Conservation (phyloP, 2,113 vertebrate species). For the Cheirogaleus medius region DNA sequence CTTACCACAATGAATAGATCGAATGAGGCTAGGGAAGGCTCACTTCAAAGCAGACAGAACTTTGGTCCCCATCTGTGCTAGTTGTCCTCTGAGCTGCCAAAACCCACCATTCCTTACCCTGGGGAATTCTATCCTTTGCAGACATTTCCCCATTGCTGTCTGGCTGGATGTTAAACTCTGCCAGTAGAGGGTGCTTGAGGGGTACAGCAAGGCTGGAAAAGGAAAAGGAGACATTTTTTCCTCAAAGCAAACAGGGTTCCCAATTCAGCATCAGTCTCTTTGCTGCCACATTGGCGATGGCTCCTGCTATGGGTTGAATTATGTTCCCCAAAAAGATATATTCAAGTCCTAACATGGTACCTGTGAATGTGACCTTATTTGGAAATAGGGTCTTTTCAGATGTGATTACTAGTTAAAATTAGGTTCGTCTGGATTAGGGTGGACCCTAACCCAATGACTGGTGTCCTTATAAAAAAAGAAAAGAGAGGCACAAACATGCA, state of each 20-base stretch:
- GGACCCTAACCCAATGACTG: neutral
- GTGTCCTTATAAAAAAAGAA: neutral
- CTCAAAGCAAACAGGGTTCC: neutral
- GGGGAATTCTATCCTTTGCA: neutral
- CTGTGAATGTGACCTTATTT: neutral
- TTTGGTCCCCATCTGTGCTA: neutral
- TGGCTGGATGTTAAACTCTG: neutral
- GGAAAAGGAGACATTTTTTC: neutral
- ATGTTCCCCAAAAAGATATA: neutral
- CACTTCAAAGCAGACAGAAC: neutral
- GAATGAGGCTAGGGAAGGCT: neutral
- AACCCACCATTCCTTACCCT: neutral
- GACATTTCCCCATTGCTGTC: neutral
- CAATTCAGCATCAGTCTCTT: neutral
- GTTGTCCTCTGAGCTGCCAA: neutral
- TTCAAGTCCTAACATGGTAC: neutral
- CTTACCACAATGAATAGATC: neutral
- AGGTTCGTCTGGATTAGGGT: neutral
- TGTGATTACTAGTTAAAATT: neutral
- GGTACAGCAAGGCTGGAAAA: neutral
- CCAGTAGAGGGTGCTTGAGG: conserved; percentile 10
- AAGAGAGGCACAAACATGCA: neutral
- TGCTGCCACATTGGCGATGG: neutral
- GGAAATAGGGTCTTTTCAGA: neutral
- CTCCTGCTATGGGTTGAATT: neutral